Evolutionary conservation across 2,113 vertebrate species (phyloP), one percentile per base, ranked within the genome.

Genomic region (Albula glossodonta): DNA sequence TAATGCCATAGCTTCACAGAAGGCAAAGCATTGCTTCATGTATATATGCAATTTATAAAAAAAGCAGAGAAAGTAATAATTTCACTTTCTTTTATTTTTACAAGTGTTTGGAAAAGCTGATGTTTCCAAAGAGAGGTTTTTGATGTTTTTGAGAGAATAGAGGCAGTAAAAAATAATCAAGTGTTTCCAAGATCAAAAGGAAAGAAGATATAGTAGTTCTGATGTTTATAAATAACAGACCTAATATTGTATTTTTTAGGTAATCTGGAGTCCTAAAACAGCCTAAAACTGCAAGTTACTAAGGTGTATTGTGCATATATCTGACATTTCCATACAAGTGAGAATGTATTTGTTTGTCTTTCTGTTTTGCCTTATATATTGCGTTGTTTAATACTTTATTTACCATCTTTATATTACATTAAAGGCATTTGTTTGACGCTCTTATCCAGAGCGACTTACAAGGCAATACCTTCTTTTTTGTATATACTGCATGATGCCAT

Each of bases 101-200:
- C 1, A 56, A 91, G 90, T 92, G 90, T 88, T 91, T 91, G 89
- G 89, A 91, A 89, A 89, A 91, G 89, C 91, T 90, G 91, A 92
- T 86, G 87, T 92, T 92, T 88, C n/a, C 80, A 85, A n/a, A n/a
- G n/a, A n/a, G n/a, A n/a, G n/a, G n/a, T n/a, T n/a, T n/a, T n/a
- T n/a, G n/a, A n/a, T n/a, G n/a, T n/a, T n/a, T n/a, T n/a, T n/a
- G 88, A 3, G 88, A 93, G 86, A 86, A 11, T 88, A 85, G 89
- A 89, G 86, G 0, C 86, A 88, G 86, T 94, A 93, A 94, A 95
- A 94, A 89, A 52, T 88, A 90, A 50, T 86, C 93, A 94, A 93
- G 93, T 94, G 93, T 77, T 86, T 41, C n/a, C 50, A 60, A 48
- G 22, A 9, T 11, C 49, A 15, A 60, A 56, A 53, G 25, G 70